phyloP scores from a whole-genome alignment of 2,797 vertebrate species.

The Melanogrammus aeglefinus region DNA sequence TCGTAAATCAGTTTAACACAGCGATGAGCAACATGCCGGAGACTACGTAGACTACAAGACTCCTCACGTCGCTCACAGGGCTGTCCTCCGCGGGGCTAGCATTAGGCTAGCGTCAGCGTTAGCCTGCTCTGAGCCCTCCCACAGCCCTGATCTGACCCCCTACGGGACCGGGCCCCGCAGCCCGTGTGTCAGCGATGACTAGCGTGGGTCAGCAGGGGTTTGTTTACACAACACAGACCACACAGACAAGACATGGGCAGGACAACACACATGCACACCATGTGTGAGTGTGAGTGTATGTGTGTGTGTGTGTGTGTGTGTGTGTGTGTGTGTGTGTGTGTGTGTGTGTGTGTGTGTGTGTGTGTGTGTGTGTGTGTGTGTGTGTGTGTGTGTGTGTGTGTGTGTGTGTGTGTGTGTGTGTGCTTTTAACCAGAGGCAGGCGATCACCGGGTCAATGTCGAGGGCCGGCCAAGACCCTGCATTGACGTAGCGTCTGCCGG shows the following conservation, averaged over 20 bases:
- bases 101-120: background rate
- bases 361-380: too few relatives aligned
- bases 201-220: conserved; percentile 59
- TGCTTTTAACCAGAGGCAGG: background rate
- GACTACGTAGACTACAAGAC: conserved; percentile 7
- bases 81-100: background rate
- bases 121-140: background rate
- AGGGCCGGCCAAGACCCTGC: background rate
- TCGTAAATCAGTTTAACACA: conserved; percentile 34
- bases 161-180: conserved; percentile 32
- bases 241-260: conserved; percentile 68
- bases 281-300: conserved; percentile 50
- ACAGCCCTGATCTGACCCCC: conserved; percentile 8
- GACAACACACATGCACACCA: conserved; percentile 62
- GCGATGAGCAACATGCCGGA: conserved; percentile 14
- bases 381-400: too few relatives aligned
- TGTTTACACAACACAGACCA: conserved; percentile 72
- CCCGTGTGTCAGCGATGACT: conserved; percentile 58
- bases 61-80: conserved; percentile 7
- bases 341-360: too few relatives aligned
- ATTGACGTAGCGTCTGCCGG: background rate
- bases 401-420: too few relatives aligned
- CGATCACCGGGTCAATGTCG: background rate
- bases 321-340: too few relatives aligned
- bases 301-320: background rate